These are phyloP conservation scores for zebrafish (Danio rerio) DNA, from an alignment of 2,113 vertebrate species.

Conservation along the genomic window DNA sequence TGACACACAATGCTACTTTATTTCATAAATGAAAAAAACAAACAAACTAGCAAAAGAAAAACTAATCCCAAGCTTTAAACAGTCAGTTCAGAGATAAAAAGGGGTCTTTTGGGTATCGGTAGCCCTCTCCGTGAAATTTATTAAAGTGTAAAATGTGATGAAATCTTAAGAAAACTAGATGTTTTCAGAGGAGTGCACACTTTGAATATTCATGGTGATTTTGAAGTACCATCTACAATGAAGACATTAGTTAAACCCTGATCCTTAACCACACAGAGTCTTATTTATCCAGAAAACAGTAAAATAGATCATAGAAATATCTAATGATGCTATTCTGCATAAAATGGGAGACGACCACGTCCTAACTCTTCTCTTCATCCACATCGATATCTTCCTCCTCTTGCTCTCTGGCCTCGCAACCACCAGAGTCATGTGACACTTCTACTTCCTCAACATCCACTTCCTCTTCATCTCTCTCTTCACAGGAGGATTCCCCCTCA, in stretches of 20 bases:
- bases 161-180: neutral
- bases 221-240: conserved; percentile 9
- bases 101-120: neutral
- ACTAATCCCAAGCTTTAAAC: neutral
- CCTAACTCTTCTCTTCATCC: conserved; percentile 59
- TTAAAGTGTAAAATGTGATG: neutral
- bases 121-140: conserved; percentile 15
- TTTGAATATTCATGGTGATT: neutral
- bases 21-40: neutral
- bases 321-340: conserved; percentile 69
- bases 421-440: conserved; percentile 57
- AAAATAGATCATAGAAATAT: conserved; percentile 15
- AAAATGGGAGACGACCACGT: conserved; percentile 57
- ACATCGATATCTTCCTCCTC: conserved; percentile 59
- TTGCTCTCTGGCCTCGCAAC: conserved; percentile 61
- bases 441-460: conserved; percentile 61
- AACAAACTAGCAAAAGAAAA: neutral
- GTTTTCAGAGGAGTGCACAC: conserved; percentile 9
- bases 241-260: neutral
- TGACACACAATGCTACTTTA: neutral
- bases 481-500: conserved; percentile 53
- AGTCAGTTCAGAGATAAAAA: neutral
- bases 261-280: conserved; percentile 5
- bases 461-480: conserved; percentile 67
- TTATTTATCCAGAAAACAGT: conserved; percentile 6